These are phyloP conservation scores for Ichneumon xanthorius DNA, from an alignment of 2,888 invertebrate species.

Conservation along the genomic window DNA sequence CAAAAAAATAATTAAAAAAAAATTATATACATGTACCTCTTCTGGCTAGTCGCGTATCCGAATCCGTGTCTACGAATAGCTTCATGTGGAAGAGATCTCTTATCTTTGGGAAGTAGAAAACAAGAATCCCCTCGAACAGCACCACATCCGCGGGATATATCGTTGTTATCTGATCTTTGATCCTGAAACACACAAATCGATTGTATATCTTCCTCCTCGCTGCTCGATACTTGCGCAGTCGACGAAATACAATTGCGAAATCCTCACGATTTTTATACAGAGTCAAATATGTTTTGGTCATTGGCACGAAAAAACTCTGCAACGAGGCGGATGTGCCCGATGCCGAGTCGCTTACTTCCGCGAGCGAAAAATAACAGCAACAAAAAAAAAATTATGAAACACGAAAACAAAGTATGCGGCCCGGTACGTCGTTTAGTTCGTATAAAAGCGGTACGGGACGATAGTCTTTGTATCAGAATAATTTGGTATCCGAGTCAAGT, in stretches of 20 bases:
- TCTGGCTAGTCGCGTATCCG: slow-evolving; percentile 97
- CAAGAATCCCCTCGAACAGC: slow-evolving; percentile 98
- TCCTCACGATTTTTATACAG: neutral
- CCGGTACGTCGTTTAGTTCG: neutral
- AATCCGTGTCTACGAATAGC: slow-evolving; percentile 99
- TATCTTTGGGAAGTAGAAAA: slow-evolving; percentile 98
- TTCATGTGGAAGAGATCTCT: slow-evolving; percentile 99
- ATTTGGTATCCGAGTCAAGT: neutral
- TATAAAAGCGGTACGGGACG: slow-evolving; percentile 42
- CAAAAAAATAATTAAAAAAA: slow-evolving; percentile 28
- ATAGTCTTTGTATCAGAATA: neutral
- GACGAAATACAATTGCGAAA: neutral
- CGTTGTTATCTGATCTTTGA: slow-evolving; percentile 89
- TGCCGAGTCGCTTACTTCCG: neutral
- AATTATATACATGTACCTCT: slow-evolving; percentile 89
- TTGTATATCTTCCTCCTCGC: neutral
- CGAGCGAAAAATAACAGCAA: slow-evolving; percentile 7
- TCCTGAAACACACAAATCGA: slow-evolving; percentile 71
- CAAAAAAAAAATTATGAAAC: neutral
- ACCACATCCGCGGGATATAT: slow-evolving; percentile 99
- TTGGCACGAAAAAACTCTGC: neutral
- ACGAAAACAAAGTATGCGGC: neutral
- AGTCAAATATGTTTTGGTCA: neutral
- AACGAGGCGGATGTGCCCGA: neutral
- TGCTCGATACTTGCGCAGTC: neutral